phyloP scores from a whole-genome alignment of 2,113 vertebrate genomes.

The Antennarius striatus region DNA sequence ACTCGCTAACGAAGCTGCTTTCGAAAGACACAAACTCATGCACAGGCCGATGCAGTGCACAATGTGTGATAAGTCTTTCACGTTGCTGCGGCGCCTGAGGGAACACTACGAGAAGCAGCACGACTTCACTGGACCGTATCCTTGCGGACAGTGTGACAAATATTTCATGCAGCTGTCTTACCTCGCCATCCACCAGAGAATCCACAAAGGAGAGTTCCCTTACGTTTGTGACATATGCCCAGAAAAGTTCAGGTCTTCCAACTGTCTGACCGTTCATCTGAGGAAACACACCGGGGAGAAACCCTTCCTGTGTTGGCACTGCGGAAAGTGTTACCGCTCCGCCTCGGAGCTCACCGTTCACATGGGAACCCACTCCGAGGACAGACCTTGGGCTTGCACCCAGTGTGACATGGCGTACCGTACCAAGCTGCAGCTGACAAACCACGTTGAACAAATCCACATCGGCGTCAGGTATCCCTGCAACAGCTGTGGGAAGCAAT shows the following conservation, averaged over 20 bases:
- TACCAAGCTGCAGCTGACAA: constrained; percentile 74
- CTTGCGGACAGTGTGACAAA: constrained; percentile 68
- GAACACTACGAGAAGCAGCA: constrained; percentile 77
- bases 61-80: constrained; percentile 74
- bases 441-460: constrained; percentile 76
- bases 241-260: constrained; percentile 72
- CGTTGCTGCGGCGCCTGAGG: constrained; percentile 66
- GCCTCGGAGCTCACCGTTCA: constrained; percentile 75
- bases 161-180: constrained; percentile 74
- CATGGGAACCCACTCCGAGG: constrained; percentile 76
- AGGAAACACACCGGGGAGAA: constrained; percentile 77
- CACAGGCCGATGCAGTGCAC: constrained; percentile 74
- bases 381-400: constrained; percentile 64
- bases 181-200: constrained; percentile 73
- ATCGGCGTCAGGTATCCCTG: constrained; percentile 75
- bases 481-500: constrained; percentile 72
- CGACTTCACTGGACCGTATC: constrained; percentile 66
- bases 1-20: constrained; percentile 60
- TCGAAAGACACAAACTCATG: constrained; percentile 76
- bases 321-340: constrained; percentile 75
- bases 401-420: constrained; percentile 71
- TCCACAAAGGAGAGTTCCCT: constrained; percentile 76
- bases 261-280: constrained; percentile 73
- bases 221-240: constrained; percentile 66
- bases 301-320: constrained; percentile 79